Evolutionary conservation across 2,113 vertebrate genomes (phyloP).

Genomic region (Emydocephalus ijimae): DNA sequence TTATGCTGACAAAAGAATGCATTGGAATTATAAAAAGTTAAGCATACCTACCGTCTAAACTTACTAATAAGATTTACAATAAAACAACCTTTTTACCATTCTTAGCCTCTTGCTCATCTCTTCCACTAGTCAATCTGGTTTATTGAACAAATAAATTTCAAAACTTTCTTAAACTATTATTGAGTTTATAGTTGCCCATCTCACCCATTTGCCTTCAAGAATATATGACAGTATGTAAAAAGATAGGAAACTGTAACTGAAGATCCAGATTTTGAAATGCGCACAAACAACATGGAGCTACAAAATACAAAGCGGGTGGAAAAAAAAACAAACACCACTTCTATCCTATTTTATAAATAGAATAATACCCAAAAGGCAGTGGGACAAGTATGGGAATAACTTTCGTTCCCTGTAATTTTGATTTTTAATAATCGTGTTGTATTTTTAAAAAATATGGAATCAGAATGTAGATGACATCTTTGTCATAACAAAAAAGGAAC

Average conservation of each 20-base stretch:
- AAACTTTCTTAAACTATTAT: not conserved
- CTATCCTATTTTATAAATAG: not conserved
- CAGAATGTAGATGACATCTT: not conserved
- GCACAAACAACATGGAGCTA: not conserved
- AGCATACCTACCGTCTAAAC: not conserved
- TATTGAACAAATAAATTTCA: not conserved
- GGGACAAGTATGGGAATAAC: not conserved
- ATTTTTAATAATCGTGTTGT: not conserved
- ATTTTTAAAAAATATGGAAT: not conserved
- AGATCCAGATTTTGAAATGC: not conserved
- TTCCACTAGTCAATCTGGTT: not conserved
- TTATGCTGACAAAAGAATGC: not conserved
- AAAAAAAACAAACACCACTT: not conserved
- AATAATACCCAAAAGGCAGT: not conserved
- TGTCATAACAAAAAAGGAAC: not conserved
- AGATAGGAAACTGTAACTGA: not conserved
- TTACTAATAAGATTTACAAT: not conserved
- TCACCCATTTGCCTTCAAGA: not conserved
- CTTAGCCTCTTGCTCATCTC: not conserved
- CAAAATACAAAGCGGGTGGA: not conserved
- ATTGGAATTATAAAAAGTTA: not conserved
- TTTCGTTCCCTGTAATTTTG: not conserved
- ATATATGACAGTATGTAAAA: not conserved
- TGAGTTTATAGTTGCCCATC: not conserved
- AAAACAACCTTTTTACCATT: not conserved